phyloP scores from a whole-genome alignment of 1,140 invertebrate species.

The Zaprionus inermis region DNA sequence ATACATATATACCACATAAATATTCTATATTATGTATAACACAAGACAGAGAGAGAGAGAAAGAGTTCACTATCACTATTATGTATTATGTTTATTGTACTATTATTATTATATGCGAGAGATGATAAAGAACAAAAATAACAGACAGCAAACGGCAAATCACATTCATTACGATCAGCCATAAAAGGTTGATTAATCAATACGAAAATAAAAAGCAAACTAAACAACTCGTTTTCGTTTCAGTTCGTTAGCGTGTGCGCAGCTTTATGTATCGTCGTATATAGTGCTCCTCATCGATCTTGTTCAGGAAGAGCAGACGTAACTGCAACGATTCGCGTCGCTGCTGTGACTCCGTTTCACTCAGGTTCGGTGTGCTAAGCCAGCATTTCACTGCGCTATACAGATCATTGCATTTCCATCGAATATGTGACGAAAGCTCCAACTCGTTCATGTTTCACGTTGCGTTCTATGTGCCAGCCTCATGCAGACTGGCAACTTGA shows the following conservation, averaged over 20 bases:
- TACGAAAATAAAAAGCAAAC: conserved; percentile 20
- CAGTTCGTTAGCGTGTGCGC: conserved; percentile 23
- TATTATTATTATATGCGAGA: conserved; percentile 48
- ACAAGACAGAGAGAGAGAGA: conserved; percentile 12
- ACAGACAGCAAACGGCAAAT: no score
- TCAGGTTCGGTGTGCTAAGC: conserved; percentile 28
- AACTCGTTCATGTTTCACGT: conserved; percentile 17
- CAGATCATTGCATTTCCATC: conserved; percentile 2
- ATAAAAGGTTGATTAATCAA: conserved; percentile 21
- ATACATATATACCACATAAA: conserved; percentile 63
- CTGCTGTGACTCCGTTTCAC: conserved; percentile 9
- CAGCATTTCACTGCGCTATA: conserved; percentile 10
- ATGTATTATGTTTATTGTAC: conserved; percentile 75
- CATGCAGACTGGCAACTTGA: background rate
- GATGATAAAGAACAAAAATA: conserved; percentile 52
- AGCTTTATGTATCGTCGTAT: conserved; percentile 42
- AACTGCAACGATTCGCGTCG: conserved; percentile 20
- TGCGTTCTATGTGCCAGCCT: background rate
- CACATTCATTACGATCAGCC: conserved; percentile 65
- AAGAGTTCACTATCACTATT: conserved; percentile 57
- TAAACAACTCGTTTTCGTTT: background rate
- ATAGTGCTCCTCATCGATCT: conserved; percentile 35
- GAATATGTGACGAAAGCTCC: background rate
- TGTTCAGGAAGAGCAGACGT: conserved; percentile 41
- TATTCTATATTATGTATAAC: conserved; percentile 68